phyloP scores from a whole-genome alignment of 1,140 invertebrate genomes.

The Panonychus citri region DNA sequence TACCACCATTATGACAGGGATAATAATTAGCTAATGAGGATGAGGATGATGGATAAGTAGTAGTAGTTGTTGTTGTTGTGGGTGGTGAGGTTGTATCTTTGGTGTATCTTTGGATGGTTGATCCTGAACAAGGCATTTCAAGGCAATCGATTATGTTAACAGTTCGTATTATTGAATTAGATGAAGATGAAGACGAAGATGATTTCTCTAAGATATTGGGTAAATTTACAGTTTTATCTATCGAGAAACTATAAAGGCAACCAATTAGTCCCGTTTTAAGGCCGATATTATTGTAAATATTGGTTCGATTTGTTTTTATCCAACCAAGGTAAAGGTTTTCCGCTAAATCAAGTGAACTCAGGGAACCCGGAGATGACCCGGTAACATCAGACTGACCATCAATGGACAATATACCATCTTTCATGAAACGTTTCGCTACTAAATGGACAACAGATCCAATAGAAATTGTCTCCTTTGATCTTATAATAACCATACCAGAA shows the following conservation, averaged over 20 bases:
- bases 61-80: too few species aligned
- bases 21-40: too few species aligned
- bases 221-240: constrained; percentile 38
- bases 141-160: constrained; percentile 8
- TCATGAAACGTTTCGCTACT: constrained; percentile 54
- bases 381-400: constrained; percentile 52
- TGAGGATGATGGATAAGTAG: too few species aligned
- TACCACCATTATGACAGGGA: constrained; percentile 48
- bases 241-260: constrained; percentile 49
- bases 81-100: too few species aligned
- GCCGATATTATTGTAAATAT: constrained; percentile 62
- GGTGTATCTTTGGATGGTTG: too few species aligned
- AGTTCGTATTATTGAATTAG: constrained; percentile 19
- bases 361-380: constrained; percentile 48
- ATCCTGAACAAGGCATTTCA: constrained; percentile 25
- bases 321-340: constrained; percentile 60
- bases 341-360: constrained; percentile 54
- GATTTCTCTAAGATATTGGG: constrained; percentile 8
- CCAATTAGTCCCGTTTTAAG: constrained; percentile 53
- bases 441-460: constrained; percentile 52
- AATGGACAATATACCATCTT: constrained; percentile 56
- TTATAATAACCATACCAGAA: constrained; percentile 44
- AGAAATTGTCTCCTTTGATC: constrained; percentile 43
- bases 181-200: constrained; percentile 11
- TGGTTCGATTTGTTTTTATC: constrained; percentile 36